A percentile compares a stretch with the other conserved stretches of the same genome.
These are phyloP conservation scores for Drosophila helvetica DNA, from an alignment of 2,888 invertebrate species.

Conservation along the genomic window DNA sequence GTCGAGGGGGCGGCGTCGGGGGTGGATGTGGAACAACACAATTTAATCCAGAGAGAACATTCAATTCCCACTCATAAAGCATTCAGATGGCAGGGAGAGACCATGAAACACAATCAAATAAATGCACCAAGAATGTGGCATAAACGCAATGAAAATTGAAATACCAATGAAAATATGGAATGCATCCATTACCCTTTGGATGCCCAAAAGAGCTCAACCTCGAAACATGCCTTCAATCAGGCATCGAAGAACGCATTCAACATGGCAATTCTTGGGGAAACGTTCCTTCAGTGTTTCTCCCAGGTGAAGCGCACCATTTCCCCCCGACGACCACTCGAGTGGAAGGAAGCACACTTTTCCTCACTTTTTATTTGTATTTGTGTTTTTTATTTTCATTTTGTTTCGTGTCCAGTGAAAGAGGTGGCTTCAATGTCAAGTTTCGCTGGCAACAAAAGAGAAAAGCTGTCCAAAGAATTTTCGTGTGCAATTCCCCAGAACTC, in stretches of 20 bases:
- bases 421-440: slow-evolving; percentile 8
- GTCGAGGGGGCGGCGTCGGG: too few species aligned
- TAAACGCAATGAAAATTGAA: not conserved
- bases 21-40: not conserved
- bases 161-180: not conserved
- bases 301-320: too few species aligned
- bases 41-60: slow-evolving; percentile 27
- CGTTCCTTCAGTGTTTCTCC: not conserved
- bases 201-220: not conserved
- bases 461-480: slow-evolving; percentile 7
- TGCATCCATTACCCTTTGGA: not conserved
- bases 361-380: slow-evolving; percentile 5
- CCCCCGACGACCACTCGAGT: slow-evolving; percentile 22
- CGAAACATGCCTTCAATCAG: not conserved
- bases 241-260: not conserved
- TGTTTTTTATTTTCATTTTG: slow-evolving; percentile 24
- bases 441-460: slow-evolving; percentile 11
- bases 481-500: slow-evolving; percentile 31
- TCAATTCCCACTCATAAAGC: slow-evolving; percentile 34
- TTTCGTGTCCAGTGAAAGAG: slow-evolving; percentile 2
- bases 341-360: slow-evolving; percentile 16
- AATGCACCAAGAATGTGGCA: not conserved
- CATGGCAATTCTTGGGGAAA: not conserved
- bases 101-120: not conserved
- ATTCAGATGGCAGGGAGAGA: not conserved